Base-by-base conservation (phyloP, 2,113 vertebrate genomes). In the Marmota monax region DNA sequence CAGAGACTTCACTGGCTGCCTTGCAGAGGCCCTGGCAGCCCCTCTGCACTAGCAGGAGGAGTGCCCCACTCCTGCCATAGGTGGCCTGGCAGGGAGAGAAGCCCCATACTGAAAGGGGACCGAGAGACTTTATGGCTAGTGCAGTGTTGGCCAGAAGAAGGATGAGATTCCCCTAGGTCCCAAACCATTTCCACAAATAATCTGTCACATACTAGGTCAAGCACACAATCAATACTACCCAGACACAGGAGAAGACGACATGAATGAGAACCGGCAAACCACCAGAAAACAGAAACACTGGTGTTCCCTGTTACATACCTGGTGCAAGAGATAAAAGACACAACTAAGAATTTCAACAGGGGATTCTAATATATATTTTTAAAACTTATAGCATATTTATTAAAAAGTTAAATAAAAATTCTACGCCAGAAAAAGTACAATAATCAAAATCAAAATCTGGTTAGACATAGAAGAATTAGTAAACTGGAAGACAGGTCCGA, bases 401-500 rank as follows among this genome's bases (percentile, higher is more conserved):
- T 39, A 91, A 92, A 84, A 23, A 92, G 22, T 45, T 82, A 88
- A 94, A 2, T 32, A 77, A 29, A 92, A 96, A 94, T 82, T 78
- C 74, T 72, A 95, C 17, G 74, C 9, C 34, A 82, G 42, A 92
- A 94, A 96, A 32, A 90, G 79, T 65, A 32, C 11, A 87, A 79
- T 77, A 72, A 79, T 74, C 58, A 90, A 94, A 76, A 85, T 92
- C 53, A 82, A 96, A 88, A 72, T 80, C 65, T 84, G 61, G 37
- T n/a, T 58, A 96, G 51, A 90, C 42, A 86, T 1, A 77, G 56
- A 90, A 53, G 39, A 85, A 78, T 32, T 56, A 86, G 25, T 82
- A 18, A 89, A 74, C 58, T 79, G 69, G 53, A 82, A 84, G 39
- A 63, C 51, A 34, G 32, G 34, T 88, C 32, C 82, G 7, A 67